These are phyloP conservation scores for Notocelia uddmanniana DNA, from an alignment of 2,888 invertebrate genomes.

Conservation along the genomic window DNA sequence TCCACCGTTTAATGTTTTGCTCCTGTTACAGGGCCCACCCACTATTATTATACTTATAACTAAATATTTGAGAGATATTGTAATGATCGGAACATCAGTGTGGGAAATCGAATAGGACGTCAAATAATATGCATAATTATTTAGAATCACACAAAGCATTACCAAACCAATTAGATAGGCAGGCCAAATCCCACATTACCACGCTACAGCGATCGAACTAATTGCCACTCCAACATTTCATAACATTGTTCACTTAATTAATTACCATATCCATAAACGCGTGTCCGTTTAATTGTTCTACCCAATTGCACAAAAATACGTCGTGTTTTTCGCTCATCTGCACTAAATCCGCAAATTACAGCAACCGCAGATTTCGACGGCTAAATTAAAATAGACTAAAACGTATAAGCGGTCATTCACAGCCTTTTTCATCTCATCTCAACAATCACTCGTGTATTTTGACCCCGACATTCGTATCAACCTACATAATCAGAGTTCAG, in stretches of 20 bases:
- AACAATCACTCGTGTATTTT: not conserved
- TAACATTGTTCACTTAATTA: constrained; percentile 27
- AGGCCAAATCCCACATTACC: not conserved
- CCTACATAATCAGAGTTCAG: too few relatives aligned
- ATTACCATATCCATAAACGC: constrained; percentile 21
- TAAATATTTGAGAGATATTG: not conserved
- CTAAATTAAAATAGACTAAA: constrained; percentile 56
- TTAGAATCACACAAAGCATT: not conserved
- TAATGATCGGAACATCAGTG: not conserved
- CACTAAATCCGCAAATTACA: constrained; percentile 73
- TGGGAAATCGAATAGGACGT: not conserved
- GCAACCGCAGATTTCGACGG: constrained; percentile 65
- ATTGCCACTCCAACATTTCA: constrained; percentile 19
- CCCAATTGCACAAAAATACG: constrained; percentile 30
- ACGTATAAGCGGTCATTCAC: not conserved
- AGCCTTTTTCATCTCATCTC: not conserved
- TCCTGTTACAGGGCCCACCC: too few relatives aligned
- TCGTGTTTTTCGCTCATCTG: constrained; percentile 56
- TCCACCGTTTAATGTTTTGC: too few relatives aligned
- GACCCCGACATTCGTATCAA: not conserved
- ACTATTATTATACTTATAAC: too few relatives aligned
- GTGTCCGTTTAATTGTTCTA: constrained; percentile 35
- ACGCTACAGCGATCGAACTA: constrained; percentile 2
- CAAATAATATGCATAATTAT: too few relatives aligned
- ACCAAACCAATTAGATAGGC: constrained; percentile 7